Conservation (phyloP, 2,888 invertebrate genomes). For the Griposia aprilina region DNA sequence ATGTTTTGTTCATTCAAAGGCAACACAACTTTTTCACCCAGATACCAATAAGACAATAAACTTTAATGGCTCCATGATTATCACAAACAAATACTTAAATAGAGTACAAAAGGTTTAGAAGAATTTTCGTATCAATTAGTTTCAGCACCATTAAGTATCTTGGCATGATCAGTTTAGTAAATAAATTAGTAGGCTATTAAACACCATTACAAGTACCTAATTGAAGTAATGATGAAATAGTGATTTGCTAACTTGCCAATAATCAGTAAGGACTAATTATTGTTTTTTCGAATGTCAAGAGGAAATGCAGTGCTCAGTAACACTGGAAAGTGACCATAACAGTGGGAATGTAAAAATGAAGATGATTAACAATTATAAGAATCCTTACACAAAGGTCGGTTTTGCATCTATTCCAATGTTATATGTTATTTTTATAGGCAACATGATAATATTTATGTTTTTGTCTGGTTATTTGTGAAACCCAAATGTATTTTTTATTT, state of each 20-base stretch:
- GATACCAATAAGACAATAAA: slow-evolving; percentile 18
- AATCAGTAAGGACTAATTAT: slow-evolving; percentile 70
- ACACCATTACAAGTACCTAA: slow-evolving; percentile 47
- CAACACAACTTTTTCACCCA: slow-evolving; percentile 19
- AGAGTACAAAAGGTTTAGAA: slow-evolving; percentile 7
- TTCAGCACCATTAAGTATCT: slow-evolving; percentile 50
- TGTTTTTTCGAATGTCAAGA: slow-evolving; percentile 85
- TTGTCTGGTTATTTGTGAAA: slow-evolving; percentile 55
- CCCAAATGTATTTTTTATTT: slow-evolving; percentile 37
- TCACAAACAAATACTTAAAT: slow-evolving; percentile 29
- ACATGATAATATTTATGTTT: slow-evolving; percentile 67
- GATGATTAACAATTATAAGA: slow-evolving; percentile 87
- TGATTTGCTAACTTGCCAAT: slow-evolving; percentile 49
- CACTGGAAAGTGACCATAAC: slow-evolving; percentile 85
- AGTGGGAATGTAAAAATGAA: slow-evolving; percentile 87
- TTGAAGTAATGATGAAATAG: slow-evolving; percentile 47
- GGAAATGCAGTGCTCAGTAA: slow-evolving; percentile 89
- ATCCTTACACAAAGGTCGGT: slow-evolving; percentile 88
- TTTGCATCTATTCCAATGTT: slow-evolving; percentile 68
- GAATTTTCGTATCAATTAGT: slow-evolving; percentile 32
- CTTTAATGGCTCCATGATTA: slow-evolving; percentile 20
- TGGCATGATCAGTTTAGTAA: slow-evolving; percentile 52
- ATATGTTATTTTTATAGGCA: slow-evolving; percentile 77
- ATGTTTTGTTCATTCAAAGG: slow-evolving; percentile 41
- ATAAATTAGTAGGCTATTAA: slow-evolving; percentile 47